Evolutionary conservation across 1,140 invertebrate species (phyloP), one percentile per base, ranked within the genome.

Genomic region (Penaeus vannamei): DNA sequence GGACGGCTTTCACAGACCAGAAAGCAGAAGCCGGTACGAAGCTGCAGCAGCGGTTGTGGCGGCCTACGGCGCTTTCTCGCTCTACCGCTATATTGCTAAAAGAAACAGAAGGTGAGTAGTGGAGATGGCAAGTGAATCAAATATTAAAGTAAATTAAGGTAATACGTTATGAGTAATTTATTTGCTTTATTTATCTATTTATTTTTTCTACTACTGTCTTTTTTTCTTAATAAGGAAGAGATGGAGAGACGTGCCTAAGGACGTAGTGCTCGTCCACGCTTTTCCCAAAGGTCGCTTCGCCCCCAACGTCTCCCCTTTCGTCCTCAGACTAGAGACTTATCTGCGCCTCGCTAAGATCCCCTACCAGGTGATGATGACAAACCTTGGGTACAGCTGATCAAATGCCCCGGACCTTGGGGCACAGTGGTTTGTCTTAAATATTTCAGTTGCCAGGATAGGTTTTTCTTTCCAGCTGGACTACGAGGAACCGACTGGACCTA

Each of bases 251-350:
- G 91, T 83, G 8, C 89, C 83, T 7, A 62, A 89, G 32, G 90
- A 92, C 69, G 90, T 92, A 12, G 92, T 92, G 8, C 77, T 92
- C 14, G 76, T 92, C 8, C 92, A 92, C 84, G 79, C 85, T 42
- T 86, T 91, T 66, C 81, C 79, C 19, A 79, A 89, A 69, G 90
- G 86, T 22, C 88, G 64, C 81, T 42, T 86, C 29, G 36, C 90
- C 14, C 93, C 93, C 0, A 92, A 91, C 86, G 32, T 91, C 7
- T 92, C 92, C 0, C 92, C 93, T 1, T 93, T 92, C 86, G 91
- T 91, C 3, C 46, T 93, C 22, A 93, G 93, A 87, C 84, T 93
- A 53, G 91, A 92, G 89, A 92, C 92, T 19, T 93, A 91, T 88
- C 90, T 93, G 20, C 82, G 92, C 22, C 92, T 92, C 91, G 91